These are phyloP conservation scores for Xylocampa areola DNA, from an alignment of 2,888 invertebrate species.

Conservation along the genomic window DNA sequence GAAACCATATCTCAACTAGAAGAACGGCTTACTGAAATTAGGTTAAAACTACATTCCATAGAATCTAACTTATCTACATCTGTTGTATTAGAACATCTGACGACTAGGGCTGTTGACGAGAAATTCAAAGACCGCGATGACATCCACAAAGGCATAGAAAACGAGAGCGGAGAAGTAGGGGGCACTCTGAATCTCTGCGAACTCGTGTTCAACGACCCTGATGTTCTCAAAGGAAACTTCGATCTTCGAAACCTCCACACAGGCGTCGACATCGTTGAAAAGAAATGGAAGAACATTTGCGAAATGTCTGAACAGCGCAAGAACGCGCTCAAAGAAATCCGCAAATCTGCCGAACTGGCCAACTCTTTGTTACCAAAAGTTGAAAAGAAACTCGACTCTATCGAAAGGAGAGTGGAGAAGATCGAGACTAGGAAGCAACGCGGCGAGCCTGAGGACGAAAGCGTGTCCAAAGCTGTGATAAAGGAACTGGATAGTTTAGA, in stretches of 20 bases:
- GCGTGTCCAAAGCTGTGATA: constrained; percentile 90
- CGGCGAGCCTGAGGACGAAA: constrained; percentile 85
- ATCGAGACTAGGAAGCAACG: constrained; percentile 82
- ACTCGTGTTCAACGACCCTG: constrained; percentile 93
- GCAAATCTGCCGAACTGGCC: constrained; percentile 91
- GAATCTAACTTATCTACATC: constrained; percentile 92
- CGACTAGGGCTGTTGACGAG: constrained; percentile 91
- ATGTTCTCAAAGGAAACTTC: constrained; percentile 92
- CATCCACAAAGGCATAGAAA: constrained; percentile 93
- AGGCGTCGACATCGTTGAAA: constrained; percentile 93
- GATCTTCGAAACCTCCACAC: constrained; percentile 92
- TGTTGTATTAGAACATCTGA: constrained; percentile 91
- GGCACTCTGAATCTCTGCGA: constrained; percentile 95
- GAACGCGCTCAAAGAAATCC: constrained; percentile 78
- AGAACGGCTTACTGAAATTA: constrained; percentile 92
- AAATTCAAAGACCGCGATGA: constrained; percentile 93
- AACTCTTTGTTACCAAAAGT: constrained; percentile 91
- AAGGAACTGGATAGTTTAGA: constrained; percentile 91
- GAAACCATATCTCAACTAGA: constrained; percentile 93
- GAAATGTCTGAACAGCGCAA: constrained; percentile 92
- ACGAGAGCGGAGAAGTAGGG: constrained; percentile 93
- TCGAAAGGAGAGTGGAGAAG: constrained; percentile 90
- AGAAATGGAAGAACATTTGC: constrained; percentile 94
- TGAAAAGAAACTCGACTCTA: constrained; percentile 90
- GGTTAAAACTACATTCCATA: constrained; percentile 92